A percentile compares a stretch with the other conserved stretches of the same genome.
These are phyloP conservation scores for Galaxias olidus DNA, from an alignment of 2,797 vertebrate species.

Conservation along the genomic window DNA sequence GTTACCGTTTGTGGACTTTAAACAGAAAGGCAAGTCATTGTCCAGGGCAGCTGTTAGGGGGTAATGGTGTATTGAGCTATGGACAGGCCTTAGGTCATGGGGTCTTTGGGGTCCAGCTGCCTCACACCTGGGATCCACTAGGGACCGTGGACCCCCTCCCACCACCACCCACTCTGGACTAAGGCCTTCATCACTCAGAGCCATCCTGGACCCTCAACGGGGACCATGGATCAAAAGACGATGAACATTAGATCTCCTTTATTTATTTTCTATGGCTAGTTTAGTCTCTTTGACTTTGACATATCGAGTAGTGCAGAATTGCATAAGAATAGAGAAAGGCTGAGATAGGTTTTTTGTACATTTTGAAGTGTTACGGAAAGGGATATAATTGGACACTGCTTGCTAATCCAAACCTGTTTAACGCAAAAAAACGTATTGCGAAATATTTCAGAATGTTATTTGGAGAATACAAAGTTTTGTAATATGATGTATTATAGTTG, in stretches of 20 bases:
- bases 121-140: constrained; percentile 67
- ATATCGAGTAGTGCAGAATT: background rate
- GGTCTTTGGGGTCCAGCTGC: constrained; percentile 67
- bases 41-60: constrained; percentile 56
- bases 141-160: constrained; percentile 15
- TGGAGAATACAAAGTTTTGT: constrained; percentile 24
- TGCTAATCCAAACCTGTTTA: too few relatives aligned
- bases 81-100: constrained; percentile 70
- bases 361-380: too few relatives aligned
- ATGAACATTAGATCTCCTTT: constrained; percentile 49
- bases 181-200: constrained; percentile 45
- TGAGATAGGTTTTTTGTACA: background rate
- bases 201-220: constrained; percentile 31
- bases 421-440: background rate
- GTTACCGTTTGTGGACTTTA: too few relatives aligned
- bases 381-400: too few relatives aligned
- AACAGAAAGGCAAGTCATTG: too few relatives aligned
- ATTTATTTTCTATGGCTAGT: constrained; percentile 42
- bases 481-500: constrained; percentile 37
- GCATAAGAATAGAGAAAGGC: background rate
- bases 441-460: constrained; percentile 6
- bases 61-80: constrained; percentile 78
- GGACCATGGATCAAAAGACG: constrained; percentile 41
- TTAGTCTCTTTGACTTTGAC: constrained; percentile 39
- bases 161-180: constrained; percentile 43